These are phyloP conservation scores for Drosophila miranda DNA, from an alignment of 1,140 invertebrate genomes.

Conservation along the genomic window DNA sequence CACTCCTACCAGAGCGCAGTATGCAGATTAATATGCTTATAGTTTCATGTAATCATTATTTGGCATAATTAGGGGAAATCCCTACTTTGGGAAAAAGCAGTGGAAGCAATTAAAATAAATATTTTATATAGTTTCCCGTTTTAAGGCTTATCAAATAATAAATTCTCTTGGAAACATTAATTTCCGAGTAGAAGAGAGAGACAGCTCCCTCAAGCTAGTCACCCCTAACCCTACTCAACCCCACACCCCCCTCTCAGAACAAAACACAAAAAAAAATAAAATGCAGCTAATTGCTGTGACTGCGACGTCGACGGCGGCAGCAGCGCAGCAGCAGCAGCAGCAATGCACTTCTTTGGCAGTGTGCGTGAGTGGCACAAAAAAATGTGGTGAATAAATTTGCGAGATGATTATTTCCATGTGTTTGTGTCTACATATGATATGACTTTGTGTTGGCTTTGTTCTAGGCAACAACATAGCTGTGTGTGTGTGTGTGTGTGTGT, in stretches of 20 bases:
- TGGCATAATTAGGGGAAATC: no score
- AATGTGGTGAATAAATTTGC: slow-evolving; percentile 74
- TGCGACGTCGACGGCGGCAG: slow-evolving; percentile 58
- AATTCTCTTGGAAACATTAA: no score
- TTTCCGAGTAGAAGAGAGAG: no score
- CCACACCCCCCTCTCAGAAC: not conserved
- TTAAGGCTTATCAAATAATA: no score
- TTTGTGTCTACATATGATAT: slow-evolving; percentile 25
- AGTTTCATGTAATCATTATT: not conserved
- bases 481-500: slow-evolving; percentile 19
- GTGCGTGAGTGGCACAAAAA: slow-evolving; percentile 53
- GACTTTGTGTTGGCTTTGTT: slow-evolving; percentile 43
- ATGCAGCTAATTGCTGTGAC: slow-evolving; percentile 68
- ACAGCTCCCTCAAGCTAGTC: no score
- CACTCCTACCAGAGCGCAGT: not conserved
- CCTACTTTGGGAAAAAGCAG: no score
- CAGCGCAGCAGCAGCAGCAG: slow-evolving; percentile 59
- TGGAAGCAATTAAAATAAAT: no score
- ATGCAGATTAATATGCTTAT: not conserved
- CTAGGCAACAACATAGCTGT: slow-evolving; percentile 24
- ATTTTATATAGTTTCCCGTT: no score
- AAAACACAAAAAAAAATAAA: slow-evolving; percentile 22
- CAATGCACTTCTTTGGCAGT: slow-evolving; percentile 51
- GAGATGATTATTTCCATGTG: slow-evolving; percentile 40
- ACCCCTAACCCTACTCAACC: slow-evolving; percentile 5